phyloP scores from a whole-genome alignment of 2,888 invertebrate genomes.

The Hanleya hanleyi region DNA sequence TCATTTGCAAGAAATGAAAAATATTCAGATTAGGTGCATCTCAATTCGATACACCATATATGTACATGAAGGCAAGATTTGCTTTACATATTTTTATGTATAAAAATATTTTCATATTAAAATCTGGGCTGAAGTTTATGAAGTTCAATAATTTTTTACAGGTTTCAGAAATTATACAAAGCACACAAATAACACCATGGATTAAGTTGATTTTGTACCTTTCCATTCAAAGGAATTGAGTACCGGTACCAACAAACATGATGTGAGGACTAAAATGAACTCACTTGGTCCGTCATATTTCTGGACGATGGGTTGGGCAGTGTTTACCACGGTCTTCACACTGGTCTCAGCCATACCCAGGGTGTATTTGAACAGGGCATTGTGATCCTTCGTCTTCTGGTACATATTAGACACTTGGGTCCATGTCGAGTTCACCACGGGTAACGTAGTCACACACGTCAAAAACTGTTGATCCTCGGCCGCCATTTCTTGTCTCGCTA shows the following conservation, averaged over 20 bases:
- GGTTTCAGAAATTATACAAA: no score
- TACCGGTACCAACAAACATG: neutral
- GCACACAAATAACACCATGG: no score
- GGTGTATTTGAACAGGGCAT: conserved; percentile 63
- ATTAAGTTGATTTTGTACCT: no score
- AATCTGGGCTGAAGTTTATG: no score
- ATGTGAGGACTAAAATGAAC: conserved; percentile 28
- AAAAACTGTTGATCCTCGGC: conserved; percentile 76
- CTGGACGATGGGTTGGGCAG: conserved; percentile 83
- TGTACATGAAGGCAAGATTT: no score
- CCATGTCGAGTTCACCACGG: conserved; percentile 87
- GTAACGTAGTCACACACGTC: conserved; percentile 84
- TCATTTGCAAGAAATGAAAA: no score
- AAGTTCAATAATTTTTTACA: no score
- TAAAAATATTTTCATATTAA: no score
- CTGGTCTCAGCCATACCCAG: conserved; percentile 76
- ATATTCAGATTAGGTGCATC: no score
- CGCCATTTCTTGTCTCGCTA: conserved; percentile 46
- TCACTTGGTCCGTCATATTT: conserved; percentile 81
- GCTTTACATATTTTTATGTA: no score
- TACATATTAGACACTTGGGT: conserved; percentile 85
- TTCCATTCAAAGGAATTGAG: no score
- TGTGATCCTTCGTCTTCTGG: conserved; percentile 80
- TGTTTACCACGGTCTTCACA: conserved; percentile 82
- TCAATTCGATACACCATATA: no score